A percentile compares a stretch with the other conserved stretches of the same genome.
Conservation (phyloP, 2,797 vertebrate species). For the Peromyscus eremicus region DNA sequence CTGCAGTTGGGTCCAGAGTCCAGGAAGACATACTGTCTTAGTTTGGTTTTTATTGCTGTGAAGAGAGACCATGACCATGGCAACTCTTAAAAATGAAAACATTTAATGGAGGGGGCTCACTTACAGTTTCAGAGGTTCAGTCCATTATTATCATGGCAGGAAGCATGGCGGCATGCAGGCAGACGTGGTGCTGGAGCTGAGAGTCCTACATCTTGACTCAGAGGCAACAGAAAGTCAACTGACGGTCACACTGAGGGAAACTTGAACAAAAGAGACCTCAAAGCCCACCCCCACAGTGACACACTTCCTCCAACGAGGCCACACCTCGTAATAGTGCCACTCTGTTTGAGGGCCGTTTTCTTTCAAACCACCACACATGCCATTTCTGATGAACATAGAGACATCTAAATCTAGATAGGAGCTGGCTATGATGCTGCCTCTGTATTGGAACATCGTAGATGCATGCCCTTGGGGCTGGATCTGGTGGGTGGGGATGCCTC, state of each 20-base stretch:
- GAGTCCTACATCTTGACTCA: not conserved
- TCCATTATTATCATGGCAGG: not conserved
- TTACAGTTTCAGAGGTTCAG: not conserved
- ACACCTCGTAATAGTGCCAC: not conserved
- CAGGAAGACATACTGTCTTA: not conserved
- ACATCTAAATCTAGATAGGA: not conserved
- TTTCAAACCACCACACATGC: not conserved
- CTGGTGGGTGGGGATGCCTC: not conserved
- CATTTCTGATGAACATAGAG: not conserved
- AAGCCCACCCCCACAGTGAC: not conserved
- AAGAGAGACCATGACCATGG: not conserved
- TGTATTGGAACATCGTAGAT: not conserved
- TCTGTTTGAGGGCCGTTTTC: not conserved
- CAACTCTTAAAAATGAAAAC: not conserved
- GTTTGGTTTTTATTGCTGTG: not conserved
- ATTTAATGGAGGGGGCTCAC: not conserved
- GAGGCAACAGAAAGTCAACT: not conserved
- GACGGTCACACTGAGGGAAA: not conserved
- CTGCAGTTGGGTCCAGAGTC: not conserved
- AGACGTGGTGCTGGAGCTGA: not conserved
- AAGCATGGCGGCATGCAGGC: not conserved
- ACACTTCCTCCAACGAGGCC: not conserved
- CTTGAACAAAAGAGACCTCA: not conserved
- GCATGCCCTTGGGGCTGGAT: not conserved
- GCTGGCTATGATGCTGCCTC: not conserved